Evolutionary conservation across 2,113 vertebrate species (phyloP), one percentile per base, ranked within the genome.

Genomic region (Onychorhynchus coronatus): DNA sequence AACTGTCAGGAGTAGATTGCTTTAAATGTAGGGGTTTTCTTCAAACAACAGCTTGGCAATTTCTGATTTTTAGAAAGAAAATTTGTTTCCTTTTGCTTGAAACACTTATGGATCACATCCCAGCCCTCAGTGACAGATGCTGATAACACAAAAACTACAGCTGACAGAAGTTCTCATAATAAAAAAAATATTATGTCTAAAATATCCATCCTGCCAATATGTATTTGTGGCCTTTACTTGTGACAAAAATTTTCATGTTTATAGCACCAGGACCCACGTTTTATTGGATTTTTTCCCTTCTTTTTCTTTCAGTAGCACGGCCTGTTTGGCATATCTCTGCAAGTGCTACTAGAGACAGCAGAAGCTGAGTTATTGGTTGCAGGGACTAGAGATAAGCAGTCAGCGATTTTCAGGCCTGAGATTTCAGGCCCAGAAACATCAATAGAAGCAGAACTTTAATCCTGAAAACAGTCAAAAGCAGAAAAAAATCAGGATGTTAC

Each of bases 31-130:
- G 7, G 13, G 35, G 2, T 80, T 79, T 88, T 37, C 18, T 82
- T 30, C 55, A 93, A 91, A 90, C 20, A 91, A 42, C 82, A 91
- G 35, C 39, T 77, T 84, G 61, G 55, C 8, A 70, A 44, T 90
- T 91, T 88, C 85, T 94, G 63, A 86, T 80, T 94, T 95, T 95
- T 78, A 75, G 53, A 71, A 81, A 37, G 55, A 90, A 95, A 93
- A 95, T 74, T 28, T 90, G 46, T 59, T 89, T 94, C 41, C 11
- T 83, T 95, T 85, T 77, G 44, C 39, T 76, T 85, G 50, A 91
- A 90, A 91, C 42, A 47, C 77, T 89, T 86, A 84, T 15, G 27
- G 52, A 95, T 91, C 63, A 71, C 50, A 91, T 50, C 72, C 46
- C 53, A 77, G 46, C 27, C 76, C 50, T 55, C 76, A 33, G 65